Conservation (phyloP, 53 echinoderm and acorn worm species). For the Stichopus horrens region DNA sequence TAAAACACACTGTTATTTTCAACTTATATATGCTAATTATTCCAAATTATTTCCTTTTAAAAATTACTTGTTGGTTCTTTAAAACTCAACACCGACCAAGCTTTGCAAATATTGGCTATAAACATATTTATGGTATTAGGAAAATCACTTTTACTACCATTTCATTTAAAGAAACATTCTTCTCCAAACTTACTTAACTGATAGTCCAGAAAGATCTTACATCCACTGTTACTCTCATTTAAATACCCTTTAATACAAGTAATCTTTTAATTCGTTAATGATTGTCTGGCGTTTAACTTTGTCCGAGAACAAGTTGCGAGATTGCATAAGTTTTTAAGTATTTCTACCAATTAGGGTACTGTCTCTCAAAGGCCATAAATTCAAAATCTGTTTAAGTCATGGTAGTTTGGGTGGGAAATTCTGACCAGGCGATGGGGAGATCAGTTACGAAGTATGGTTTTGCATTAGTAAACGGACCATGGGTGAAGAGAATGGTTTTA, state of each 20-base stretch:
- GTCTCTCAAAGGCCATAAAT: too few species aligned
- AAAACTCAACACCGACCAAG: conserved; percentile 10
- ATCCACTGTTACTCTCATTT: not conserved
- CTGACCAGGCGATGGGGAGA: too few species aligned
- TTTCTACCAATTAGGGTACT: too few species aligned
- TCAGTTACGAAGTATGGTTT: too few species aligned
- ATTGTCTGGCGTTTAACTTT: too few species aligned
- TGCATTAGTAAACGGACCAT: too few species aligned
- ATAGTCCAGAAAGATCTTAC: not conserved
- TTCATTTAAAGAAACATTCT: not conserved
- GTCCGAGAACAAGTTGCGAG: too few species aligned
- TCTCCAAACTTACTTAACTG: not conserved
- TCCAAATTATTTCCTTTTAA: conserved; percentile 10
- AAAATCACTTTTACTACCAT: not conserved
- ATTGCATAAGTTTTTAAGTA: too few species aligned
- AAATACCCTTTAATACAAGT: not conserved
- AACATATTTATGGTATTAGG: not conserved
- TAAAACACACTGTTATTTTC: not conserved
- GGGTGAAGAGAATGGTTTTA: too few species aligned
- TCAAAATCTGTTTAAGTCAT: too few species aligned
- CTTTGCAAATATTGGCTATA: not conserved
- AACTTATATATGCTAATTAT: not conserved
- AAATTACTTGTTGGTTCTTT: not conserved
- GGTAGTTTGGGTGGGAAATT: too few species aligned
- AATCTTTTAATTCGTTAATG: not conserved